These are phyloP conservation scores for Pomacea canaliculata DNA, from an alignment of 2,888 invertebrate genomes.

Conservation along the genomic window DNA sequence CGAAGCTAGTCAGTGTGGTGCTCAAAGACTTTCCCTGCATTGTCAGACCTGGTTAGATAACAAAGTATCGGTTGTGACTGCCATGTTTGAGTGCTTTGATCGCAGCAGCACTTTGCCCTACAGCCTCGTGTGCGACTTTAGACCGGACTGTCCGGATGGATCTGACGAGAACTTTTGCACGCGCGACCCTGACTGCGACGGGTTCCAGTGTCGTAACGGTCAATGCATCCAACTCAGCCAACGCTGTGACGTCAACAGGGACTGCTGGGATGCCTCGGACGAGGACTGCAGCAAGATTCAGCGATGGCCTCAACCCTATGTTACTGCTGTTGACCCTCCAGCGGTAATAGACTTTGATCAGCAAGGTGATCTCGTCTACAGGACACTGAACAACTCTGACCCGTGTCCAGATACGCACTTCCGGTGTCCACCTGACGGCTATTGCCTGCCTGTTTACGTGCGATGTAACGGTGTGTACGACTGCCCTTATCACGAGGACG, in stretches of 20 bases:
- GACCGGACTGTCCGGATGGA: conserved; percentile 5
- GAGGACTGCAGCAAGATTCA: conserved; percentile 34
- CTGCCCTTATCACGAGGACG: conserved; percentile 28
- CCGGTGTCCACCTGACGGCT: conserved; percentile 16
- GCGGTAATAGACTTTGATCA: too few species aligned
- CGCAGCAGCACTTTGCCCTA: neutral
- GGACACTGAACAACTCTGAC: neutral
- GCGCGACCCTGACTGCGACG: conserved; percentile 22
- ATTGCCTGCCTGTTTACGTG: conserved; percentile 28
- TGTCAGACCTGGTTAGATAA: neutral
- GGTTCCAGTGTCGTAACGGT: conserved; percentile 54
- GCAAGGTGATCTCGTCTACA: too few species aligned
- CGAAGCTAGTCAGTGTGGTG: neutral
- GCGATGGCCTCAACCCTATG: conserved; percentile 1
- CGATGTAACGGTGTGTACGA: conserved; percentile 29
- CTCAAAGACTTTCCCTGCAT: neutral
- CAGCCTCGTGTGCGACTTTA: conserved; percentile 12
- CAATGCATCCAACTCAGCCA: conserved; percentile 43
- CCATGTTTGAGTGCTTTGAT: conserved; percentile 4
- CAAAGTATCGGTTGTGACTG: neutral
- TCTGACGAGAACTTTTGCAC: conserved; percentile 9
- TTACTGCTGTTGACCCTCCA: too few species aligned
- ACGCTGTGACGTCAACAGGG: conserved; percentile 45
- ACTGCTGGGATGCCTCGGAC: conserved; percentile 55
- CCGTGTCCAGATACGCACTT: conserved; percentile 23